Conservation (phyloP, 2,797 vertebrate genomes). For the Steatocranus sp. region DNA sequence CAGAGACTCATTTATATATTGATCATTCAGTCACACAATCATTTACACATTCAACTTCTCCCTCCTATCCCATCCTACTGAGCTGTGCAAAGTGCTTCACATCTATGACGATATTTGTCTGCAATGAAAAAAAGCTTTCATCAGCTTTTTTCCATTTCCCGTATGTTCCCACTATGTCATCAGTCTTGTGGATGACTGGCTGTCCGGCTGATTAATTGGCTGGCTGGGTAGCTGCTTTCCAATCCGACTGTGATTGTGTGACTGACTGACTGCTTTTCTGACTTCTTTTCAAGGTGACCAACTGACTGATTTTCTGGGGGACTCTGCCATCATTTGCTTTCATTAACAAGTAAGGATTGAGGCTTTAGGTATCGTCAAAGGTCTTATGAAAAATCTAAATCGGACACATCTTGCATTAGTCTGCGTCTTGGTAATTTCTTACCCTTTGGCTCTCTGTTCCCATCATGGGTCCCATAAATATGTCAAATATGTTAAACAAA, state of each 20-base stretch:
- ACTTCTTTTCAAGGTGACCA: constrained; percentile 27
- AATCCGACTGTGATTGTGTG: constrained; percentile 25
- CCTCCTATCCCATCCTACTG: neutral
- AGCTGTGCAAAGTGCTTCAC: constrained; percentile 14
- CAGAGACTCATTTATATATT: neutral
- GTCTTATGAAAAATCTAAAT: neutral
- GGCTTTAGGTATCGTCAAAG: neutral
- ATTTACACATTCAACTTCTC: constrained; percentile 4
- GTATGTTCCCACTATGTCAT: constrained; percentile 53
- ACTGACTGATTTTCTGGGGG: neutral
- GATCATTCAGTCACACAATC: neutral
- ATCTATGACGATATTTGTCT: constrained; percentile 39
- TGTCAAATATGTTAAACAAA: neutral
- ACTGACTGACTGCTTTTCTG: constrained; percentile 12
- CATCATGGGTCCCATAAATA: neutral
- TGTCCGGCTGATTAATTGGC: constrained; percentile 59
- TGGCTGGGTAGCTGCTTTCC: constrained; percentile 38
- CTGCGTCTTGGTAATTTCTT: neutral
- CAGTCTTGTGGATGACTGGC: constrained; percentile 52
- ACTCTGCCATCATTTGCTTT: neutral
- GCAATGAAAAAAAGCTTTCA: constrained; percentile 25
- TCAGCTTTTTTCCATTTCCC: constrained; percentile 48
- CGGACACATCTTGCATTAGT: neutral
- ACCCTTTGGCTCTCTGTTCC: neutral
- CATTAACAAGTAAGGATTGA: neutral